Evolutionary conservation across 2,888 invertebrate species (phyloP), one percentile per base, ranked within the genome.

Genomic region (Protophormia terraenovae): DNA sequence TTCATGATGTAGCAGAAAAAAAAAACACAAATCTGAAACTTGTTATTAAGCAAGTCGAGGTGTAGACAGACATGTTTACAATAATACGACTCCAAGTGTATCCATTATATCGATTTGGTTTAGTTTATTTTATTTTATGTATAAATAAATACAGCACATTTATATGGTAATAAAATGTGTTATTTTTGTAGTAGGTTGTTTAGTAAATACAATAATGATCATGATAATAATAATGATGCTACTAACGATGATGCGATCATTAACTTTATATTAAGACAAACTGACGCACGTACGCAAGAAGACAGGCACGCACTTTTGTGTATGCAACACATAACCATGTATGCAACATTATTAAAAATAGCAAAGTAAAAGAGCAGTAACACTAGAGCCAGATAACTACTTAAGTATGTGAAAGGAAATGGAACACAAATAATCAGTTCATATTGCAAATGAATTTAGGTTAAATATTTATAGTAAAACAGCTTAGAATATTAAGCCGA

Each of bases 131-230:
- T n/a, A n/a, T n/a, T 53, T 47, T 67, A 67, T 71, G 29, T 50
- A 53, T 38, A 55, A 55, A 38, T 22, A 32, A 41, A 41, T n/a
- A n/a, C 14, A n/a, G n/a, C 22, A 67, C 29, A 77, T 67, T 41
- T 58, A 45, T 81, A 84, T 81, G 76, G 73, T 73, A 73, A 81
- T 77, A 73, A 32, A 35, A 55, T 67, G 53, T 77, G 45, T 66
- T 41, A 66, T 67, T 38, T 45, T 71, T 45, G 78, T 19, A 24
- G 78, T 38, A 19, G 41, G 67, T 35, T 41, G 77, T 32, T 35
- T 62, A 53, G 3, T 58, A 27, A 27, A 38, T 35, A 16, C 47
- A 10, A 67, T 7, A 14, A 38, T 69, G 24, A 78, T 67, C 47
- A 67, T 69, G 29, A 47, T 67, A 4, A 29, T 27, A 5, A 7